phyloP scores from a whole-genome alignment of 2,888 invertebrate genomes.

The Pristionchus mayeri region DNA sequence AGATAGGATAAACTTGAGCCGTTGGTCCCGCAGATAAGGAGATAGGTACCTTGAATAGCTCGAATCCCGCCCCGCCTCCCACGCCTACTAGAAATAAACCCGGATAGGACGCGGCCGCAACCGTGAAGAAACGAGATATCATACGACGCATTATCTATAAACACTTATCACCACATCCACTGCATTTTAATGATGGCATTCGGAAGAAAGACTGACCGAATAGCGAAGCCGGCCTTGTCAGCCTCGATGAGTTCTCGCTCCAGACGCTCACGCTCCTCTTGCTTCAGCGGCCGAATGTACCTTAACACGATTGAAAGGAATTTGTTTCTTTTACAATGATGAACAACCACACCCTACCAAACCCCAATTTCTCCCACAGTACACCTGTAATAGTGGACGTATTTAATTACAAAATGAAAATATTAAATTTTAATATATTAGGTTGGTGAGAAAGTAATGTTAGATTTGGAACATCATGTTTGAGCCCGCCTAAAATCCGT shows the following conservation, averaged over 20 bases:
- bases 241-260: conserved; percentile 74
- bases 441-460: too few species aligned
- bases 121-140: conserved; percentile 51
- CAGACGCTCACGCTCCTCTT: conserved; percentile 69
- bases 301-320: background rate
- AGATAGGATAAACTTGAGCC: background rate
- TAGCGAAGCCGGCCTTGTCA: conserved; percentile 66
- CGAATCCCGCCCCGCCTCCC: conserved; percentile 70
- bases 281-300: conserved; percentile 69
- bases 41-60: conserved; percentile 66
- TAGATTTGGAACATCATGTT: too few species aligned
- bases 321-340: background rate
- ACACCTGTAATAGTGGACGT: too few species aligned
- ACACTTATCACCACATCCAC: too few species aligned
- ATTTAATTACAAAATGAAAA: too few species aligned
- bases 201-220: background rate
- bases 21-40: background rate
- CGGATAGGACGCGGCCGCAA: conserved; percentile 52
- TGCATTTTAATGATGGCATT: too few species aligned
- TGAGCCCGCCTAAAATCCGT: too few species aligned
- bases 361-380: too few species aligned
- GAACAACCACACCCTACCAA: background rate
- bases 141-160: conserved; percentile 46
- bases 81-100: conserved; percentile 63
- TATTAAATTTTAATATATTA: too few species aligned